Conservation (phyloP, 30 jellyfish, hydroid and myxozoan genomes). For the Cassiopea xamachana region DNA sequence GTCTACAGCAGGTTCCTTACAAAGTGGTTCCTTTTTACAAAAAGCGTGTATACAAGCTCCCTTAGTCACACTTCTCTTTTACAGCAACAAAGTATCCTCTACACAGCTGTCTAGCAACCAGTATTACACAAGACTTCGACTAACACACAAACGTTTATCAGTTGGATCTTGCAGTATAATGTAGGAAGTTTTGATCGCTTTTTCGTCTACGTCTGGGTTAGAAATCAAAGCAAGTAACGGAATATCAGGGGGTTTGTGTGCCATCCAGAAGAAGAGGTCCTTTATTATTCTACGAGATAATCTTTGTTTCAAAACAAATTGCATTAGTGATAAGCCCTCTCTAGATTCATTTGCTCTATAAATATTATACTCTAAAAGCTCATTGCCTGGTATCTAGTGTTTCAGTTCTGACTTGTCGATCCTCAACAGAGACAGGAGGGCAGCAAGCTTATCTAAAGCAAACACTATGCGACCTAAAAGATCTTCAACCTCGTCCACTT, state of each 20-base stretch:
- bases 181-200: not conserved
- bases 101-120: too few species aligned
- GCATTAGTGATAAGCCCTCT: constrained; percentile 9
- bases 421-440: constrained; percentile 2
- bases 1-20: too few species aligned
- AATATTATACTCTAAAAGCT: not conserved
- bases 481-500: not conserved
- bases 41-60: too few species aligned
- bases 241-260: not conserved
- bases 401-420: not conserved
- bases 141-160: too few species aligned
- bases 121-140: too few species aligned
- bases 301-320: not conserved
- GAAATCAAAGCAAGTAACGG: constrained; percentile 19
- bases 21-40: too few species aligned
- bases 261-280: constrained; percentile 14
- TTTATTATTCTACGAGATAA: constrained; percentile 5
- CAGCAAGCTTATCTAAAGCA: constrained; percentile 10
- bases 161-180: not conserved
- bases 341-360: not conserved
- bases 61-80: too few species aligned
- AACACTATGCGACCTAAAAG: constrained; percentile 2
- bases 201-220: constrained; percentile 8
- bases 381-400: not conserved
- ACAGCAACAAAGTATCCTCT: too few species aligned